Evolutionary conservation across 37 sponge, comb jelly and placozoan genomes (phyloP), one percentile per base, ranked within the genome.

Genomic region (Eunapius fragilis): DNA sequence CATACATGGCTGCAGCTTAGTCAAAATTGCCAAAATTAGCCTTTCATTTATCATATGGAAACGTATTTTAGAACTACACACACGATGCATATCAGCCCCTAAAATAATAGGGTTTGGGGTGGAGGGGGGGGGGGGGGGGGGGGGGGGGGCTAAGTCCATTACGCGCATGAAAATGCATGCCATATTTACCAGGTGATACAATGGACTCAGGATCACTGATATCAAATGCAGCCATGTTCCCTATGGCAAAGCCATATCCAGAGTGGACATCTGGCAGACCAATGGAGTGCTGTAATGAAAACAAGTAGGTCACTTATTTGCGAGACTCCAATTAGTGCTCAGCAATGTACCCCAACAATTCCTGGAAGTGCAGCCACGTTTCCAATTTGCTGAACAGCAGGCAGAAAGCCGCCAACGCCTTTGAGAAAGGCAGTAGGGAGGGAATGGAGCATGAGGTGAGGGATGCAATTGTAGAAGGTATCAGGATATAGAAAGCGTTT

Each of bases 171-270:
- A n/a, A n/a, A n/a, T n/a, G n/a, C n/a, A n/a, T n/a, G n/a, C n/a
- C 26, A 9, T 3, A 2, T 33, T 70, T 36, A 89, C 94, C 94
- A 37, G 99, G 99, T 45, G 99, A 98, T 31, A 98, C 94, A 26
- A 98, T 92, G 24, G 99, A 92, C 25, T 87, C 48, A 3, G 99
- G 99, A 68, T 98, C 87, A 22, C 48, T 80, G 87, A 93, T 92
- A 70, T 98, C 99, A 78, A 98, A 96, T 3, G 99, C 99, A 24
- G 99, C 99, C 95, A 98, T 96, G 88, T 98, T 98, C 5, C 98
- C 98, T 72, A 98, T 98, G 37, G 98, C 98, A 84, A 98, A 98
- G 23, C 98, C 98, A 71, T 98, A 98, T 32, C 99, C 99, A 26
- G 99, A 96, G 82, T 98, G 99, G 33, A 98, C 88, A 48, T 98